Conservation (phyloP, 64 coral and sea anemone genomes). For the Montipora foliosa region DNA sequence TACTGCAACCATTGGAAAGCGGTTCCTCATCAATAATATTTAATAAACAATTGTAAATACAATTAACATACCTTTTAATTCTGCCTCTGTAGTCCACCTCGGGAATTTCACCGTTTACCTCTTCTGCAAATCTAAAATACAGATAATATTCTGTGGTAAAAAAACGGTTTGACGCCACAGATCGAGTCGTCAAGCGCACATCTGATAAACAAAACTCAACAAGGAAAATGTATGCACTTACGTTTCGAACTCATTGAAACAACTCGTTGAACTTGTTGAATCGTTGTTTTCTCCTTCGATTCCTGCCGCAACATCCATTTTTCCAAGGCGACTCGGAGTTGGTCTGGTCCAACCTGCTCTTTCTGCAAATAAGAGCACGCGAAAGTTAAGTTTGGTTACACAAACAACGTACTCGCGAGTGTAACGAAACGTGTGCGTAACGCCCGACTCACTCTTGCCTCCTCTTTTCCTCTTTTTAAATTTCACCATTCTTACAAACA, state of each 20-base stretch:
- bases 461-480: not conserved
- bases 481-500: not conserved
- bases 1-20: no score
- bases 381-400: not conserved
- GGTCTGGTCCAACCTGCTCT: not conserved
- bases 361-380: not conserved
- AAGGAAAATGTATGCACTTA: slow-evolving; percentile 10
- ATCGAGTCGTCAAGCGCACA: not conserved
- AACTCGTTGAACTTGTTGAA: slow-evolving; percentile 60
- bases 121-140: slow-evolving; percentile 72
- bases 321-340: not conserved
- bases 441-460: not conserved
- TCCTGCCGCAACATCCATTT: not conserved
- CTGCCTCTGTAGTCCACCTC: slow-evolving; percentile 65
- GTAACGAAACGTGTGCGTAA: not conserved
- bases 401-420: not conserved
- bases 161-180: not conserved
- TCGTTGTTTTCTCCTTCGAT: slow-evolving; percentile 52
- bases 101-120: slow-evolving; percentile 66
- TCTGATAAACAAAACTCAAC: not conserved
- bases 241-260: slow-evolving; percentile 76
- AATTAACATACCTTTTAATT: slow-evolving; percentile 39
- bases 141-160: no score
- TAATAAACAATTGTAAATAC: not conserved
- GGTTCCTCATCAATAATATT: not conserved